phyloP scores from a whole-genome alignment of 2,888 invertebrate genomes.

The Fissipunctia ypsillon region DNA sequence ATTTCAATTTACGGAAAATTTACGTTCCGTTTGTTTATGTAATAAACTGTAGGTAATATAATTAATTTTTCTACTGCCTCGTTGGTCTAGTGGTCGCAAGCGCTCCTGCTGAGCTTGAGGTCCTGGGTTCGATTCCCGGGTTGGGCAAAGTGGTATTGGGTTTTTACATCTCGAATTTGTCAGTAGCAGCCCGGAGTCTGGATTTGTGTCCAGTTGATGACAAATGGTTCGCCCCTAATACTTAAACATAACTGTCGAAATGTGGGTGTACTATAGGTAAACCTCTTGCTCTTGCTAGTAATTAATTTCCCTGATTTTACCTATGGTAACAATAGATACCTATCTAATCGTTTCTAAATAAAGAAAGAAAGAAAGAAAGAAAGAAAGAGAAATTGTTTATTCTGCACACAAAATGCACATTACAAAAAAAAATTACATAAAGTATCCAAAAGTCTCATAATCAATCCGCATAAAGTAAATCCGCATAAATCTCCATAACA shows the following conservation, averaged over 20 bases:
- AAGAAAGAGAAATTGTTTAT: too few species aligned
- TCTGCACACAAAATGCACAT: too few species aligned
- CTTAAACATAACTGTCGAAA: background rate
- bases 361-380: too few species aligned
- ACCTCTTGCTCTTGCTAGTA: background rate
- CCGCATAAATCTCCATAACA: background rate
- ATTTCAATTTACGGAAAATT: background rate
- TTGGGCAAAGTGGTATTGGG: background rate
- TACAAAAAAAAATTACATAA: too few species aligned
- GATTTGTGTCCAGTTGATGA: background rate
- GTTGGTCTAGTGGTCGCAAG: background rate
- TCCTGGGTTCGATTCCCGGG: background rate
- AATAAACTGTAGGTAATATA: background rate
- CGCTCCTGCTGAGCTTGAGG: background rate
- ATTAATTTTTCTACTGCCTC: background rate
- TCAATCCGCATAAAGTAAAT: too few species aligned
- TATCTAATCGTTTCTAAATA: background rate
- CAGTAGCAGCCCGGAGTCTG: background rate
- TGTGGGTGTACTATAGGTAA: background rate
- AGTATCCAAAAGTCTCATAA: too few species aligned
- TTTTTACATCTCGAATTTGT: background rate
- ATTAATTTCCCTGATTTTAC: background rate
- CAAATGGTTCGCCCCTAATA: background rate
- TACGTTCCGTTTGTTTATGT: background rate
- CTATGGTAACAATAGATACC: background rate